These are phyloP conservation scores for Tricholaema leucomelas DNA, from an alignment of 2,113 vertebrate genomes.

Conservation along the genomic window DNA sequence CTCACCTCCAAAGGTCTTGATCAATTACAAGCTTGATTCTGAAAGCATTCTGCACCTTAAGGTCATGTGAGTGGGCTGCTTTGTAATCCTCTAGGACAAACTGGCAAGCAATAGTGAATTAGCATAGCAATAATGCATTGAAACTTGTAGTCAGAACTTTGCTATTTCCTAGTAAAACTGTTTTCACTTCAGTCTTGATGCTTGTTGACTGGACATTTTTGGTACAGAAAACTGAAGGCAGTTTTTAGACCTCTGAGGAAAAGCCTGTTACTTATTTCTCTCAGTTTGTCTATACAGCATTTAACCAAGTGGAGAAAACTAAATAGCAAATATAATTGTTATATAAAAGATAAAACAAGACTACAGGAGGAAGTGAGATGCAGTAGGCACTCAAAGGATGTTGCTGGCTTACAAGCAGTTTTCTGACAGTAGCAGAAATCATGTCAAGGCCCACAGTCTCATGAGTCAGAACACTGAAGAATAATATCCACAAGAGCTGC, in stretches of 20 bases:
- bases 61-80: background rate
- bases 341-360: background rate
- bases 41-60: background rate
- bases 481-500: background rate
- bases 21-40: background rate
- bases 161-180: background rate
- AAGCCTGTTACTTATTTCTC: background rate
- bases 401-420: background rate
- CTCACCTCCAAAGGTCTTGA: background rate
- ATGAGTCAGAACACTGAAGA: background rate
- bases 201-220: background rate
- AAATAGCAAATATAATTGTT: background rate
- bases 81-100: background rate
- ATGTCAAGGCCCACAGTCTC: background rate
- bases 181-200: background rate
- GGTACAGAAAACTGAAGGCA: background rate
- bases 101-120: background rate
- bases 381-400: background rate
- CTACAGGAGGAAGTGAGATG: background rate
- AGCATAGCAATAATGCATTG: background rate
- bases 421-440: background rate
- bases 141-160: background rate
- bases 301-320: background rate
- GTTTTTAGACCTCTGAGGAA: background rate
- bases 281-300: background rate